A percentile compares a stretch with the other conserved stretches of the same genome.
Conservation (phyloP, 2,797 vertebrate genomes). For the Scleropages formosus region DNA sequence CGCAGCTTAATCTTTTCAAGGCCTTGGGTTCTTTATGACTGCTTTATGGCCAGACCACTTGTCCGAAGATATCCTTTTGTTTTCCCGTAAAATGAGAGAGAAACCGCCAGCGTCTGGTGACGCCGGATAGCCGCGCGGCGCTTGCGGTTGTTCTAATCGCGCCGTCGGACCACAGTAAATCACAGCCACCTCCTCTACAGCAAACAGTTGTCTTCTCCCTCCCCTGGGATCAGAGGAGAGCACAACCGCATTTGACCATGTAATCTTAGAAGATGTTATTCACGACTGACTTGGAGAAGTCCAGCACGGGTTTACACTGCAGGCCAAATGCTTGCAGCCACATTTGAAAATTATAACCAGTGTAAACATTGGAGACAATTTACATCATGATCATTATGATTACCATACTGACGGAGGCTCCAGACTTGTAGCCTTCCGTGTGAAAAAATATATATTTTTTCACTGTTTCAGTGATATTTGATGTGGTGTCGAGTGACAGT, state of each 20-base stretch:
- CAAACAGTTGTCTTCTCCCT: constrained; percentile 11
- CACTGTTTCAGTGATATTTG: background rate
- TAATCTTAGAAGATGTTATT: constrained; percentile 14
- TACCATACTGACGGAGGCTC: too few relatives aligned
- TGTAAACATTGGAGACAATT: too few relatives aligned
- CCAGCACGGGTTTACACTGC: too few relatives aligned
- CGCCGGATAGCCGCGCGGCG: background rate
- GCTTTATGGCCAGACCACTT: background rate
- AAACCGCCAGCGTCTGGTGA: background rate
- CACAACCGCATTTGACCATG: constrained; percentile 19
- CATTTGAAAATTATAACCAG: too few relatives aligned
- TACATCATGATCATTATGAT: too few relatives aligned
- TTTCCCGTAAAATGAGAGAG: background rate
- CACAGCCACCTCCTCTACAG: constrained; percentile 1
- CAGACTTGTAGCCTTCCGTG: background rate
- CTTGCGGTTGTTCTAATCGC: background rate
- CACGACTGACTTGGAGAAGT: background rate
- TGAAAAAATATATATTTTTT: background rate
- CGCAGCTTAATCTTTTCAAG: constrained; percentile 1
- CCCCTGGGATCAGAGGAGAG: background rate
- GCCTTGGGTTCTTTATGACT: background rate
- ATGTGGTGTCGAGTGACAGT: background rate
- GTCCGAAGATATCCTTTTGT: background rate
- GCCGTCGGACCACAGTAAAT: constrained; percentile 1
- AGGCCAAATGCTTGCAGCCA: too few relatives aligned